Conservation (phyloP, 2,888 invertebrate genomes). For the Andrena marginata region DNA sequence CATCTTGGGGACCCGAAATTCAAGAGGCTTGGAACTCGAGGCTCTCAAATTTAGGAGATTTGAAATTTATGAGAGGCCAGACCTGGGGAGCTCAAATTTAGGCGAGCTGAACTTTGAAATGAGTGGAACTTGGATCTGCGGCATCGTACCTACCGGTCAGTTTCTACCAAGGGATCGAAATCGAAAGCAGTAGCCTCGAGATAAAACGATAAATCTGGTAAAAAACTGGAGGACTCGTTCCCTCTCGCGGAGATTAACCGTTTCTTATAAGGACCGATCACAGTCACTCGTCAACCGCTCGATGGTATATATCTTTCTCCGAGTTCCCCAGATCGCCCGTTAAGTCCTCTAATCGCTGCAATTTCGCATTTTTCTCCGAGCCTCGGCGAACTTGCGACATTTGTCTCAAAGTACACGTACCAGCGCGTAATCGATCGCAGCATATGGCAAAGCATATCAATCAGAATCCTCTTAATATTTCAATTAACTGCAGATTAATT, state of each 20-base stretch:
- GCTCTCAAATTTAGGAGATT: too few relatives aligned
- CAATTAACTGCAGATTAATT: too few relatives aligned
- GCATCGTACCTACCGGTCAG: too few relatives aligned
- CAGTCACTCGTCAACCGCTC: constrained; percentile 50
- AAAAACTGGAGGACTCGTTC: constrained; percentile 42
- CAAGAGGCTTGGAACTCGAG: too few relatives aligned
- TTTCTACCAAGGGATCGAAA: constrained; percentile 9
- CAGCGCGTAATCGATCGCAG: too few relatives aligned
- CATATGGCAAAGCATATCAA: too few relatives aligned
- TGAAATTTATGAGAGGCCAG: too few relatives aligned
- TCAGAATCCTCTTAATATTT: too few relatives aligned
- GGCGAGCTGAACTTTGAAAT: too few relatives aligned
- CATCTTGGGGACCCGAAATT: too few relatives aligned
- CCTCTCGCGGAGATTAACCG: constrained; percentile 52
- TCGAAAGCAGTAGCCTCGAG: constrained; percentile 50
- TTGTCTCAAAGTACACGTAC: not conserved
- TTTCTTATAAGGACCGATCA: constrained; percentile 58
- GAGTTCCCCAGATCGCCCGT: constrained; percentile 55
- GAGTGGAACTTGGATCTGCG: too few relatives aligned
- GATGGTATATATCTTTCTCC: constrained; percentile 52
- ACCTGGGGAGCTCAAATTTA: too few relatives aligned
- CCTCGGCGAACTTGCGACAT: not conserved
- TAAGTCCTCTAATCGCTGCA: constrained; percentile 49
- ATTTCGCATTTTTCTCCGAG: constrained; percentile 12
- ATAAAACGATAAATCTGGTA: constrained; percentile 69